Evolutionary conservation across 2,888 invertebrate species (phyloP).

Genomic region (Apamea crenata): DNA sequence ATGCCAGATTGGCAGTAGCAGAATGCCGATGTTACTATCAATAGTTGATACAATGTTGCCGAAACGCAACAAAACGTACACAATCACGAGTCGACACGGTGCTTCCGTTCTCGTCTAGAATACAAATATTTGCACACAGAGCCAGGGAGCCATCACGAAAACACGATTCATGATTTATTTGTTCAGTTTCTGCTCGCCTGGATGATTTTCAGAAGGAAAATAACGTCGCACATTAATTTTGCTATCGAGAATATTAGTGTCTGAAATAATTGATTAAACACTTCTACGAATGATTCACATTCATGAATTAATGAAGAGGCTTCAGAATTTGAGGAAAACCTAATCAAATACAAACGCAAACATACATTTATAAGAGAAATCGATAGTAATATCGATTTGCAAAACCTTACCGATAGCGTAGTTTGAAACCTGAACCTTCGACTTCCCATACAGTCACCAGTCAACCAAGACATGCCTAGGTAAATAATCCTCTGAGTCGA

Average conservation of each 20-base stretch:
- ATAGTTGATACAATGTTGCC: constrained; percentile 68
- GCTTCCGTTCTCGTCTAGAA: constrained; percentile 81
- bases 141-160: constrained; percentile 45
- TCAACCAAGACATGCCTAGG: constrained; percentile 55
- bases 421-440: constrained; percentile 40
- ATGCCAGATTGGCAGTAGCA: constrained; percentile 51
- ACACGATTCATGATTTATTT: constrained; percentile 50
- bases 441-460: constrained; percentile 29
- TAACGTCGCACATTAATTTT: constrained; percentile 6
- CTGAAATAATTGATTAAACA: constrained; percentile 14
- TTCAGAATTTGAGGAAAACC: constrained; percentile 41
- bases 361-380: constrained; percentile 1
- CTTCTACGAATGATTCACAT: constrained; percentile 39
- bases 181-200: constrained; percentile 29
- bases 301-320: constrained; percentile 24
- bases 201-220: constrained; percentile 23
- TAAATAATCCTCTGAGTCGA: constrained; percentile 69
- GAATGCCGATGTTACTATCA: constrained; percentile 62
- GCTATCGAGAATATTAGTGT: constrained; percentile 13
- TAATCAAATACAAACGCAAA: constrained; percentile 11
- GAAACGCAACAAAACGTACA: constrained; percentile 70
- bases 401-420: constrained; percentile 7
- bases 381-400: constrained; percentile 13
- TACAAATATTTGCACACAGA: constrained; percentile 74
- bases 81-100: constrained; percentile 69